Base-by-base conservation (phyloP, 2,113 vertebrate genomes). In the Sisor rabdophorus region DNA sequence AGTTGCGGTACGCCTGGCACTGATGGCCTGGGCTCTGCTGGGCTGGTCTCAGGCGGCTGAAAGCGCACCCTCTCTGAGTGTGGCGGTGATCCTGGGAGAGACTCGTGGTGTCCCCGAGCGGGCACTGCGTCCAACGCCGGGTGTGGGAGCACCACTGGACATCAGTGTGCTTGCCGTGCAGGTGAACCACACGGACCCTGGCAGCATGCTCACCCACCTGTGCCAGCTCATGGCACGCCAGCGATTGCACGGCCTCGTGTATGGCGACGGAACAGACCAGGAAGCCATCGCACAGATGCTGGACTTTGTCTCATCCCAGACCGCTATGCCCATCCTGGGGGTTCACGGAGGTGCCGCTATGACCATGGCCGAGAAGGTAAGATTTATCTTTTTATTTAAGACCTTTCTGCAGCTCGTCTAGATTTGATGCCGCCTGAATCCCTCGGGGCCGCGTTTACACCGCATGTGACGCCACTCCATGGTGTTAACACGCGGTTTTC, bases 341-440 rank as follows among this genome's bases (percentile, higher is more conserved):
- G 96, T 99, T 87, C 95, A 98, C 55, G 97, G 97, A 0, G 97
- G 97, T 19, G 93, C 97, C 10, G 97, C 96, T 71, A 98, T 98
- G 96, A 98, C 98, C 87, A 97, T 99, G 97, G 95, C 96, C 52
- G 96, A 98, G 83, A 99, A 99, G 96, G 97, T 99, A 91, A 93
- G 93, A 5, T 26, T 11, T 26, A 71, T 11, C 15, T 48, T 26
- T 36, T 3, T 36, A 36, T 36, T 36, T 6, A n/a, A n/a, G n/a
- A n/a, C n/a, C 6, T 36, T 36, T 6, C 32, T 36, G 32, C 32
- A 36, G 6, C 32, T 36, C 2, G 32, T 36, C 32, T 36, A 36
- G 32, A 36, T 36, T 1, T 16, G 1, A 44, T 8, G 40, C 2
- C 64, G 24, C 3, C 22, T 8, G 61, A 44, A 20, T 12, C n/a